A percentile compares a stretch with the other conserved stretches of the same genome.
phyloP scores from a whole-genome alignment of 2,113 vertebrate genomes.

The Aleadryas rufinucha region DNA sequence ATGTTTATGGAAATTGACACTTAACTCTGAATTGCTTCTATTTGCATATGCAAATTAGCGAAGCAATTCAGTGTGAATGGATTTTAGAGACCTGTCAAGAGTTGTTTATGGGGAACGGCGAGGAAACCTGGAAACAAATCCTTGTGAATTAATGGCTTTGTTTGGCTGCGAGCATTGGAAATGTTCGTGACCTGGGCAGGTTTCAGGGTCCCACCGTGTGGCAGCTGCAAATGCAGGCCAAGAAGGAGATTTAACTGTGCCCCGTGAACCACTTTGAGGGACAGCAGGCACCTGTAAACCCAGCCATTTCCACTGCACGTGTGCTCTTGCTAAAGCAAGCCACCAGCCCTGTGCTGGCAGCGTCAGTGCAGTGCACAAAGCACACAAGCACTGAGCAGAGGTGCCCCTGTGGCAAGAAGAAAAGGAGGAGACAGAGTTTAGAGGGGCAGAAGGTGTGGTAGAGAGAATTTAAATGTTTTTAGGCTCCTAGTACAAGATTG shows the following conservation, averaged over 20 bases:
- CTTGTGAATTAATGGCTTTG: background rate
- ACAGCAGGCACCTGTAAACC: background rate
- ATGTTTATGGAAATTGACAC: slow-evolving; percentile 65
- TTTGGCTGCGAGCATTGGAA: background rate
- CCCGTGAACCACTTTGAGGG: background rate
- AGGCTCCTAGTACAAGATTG: background rate
- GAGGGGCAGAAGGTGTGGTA: background rate
- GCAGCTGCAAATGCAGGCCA: background rate
- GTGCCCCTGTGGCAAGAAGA: accelerated
- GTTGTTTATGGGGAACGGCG: background rate
- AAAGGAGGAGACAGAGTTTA: background rate
- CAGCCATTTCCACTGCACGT: background rate
- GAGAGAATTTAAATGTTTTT: background rate
- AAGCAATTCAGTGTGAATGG: background rate
- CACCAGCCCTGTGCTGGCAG: background rate
- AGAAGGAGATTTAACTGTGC: background rate
- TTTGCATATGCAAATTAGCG: slow-evolving; percentile 57
- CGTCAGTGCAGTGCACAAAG: accelerated
- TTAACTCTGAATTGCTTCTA: slow-evolving; percentile 59
- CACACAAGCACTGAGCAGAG: accelerated
- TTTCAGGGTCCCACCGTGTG: accelerated
- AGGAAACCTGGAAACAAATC: background rate
- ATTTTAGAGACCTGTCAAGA: slow-evolving; percentile 34
- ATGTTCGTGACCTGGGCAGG: background rate
- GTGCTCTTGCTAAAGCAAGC: background rate